These are phyloP conservation scores for Apostichopus leukothele DNA, from an alignment of 53 echinoderm and acorn worm genomes.

Conservation along the genomic window DNA sequence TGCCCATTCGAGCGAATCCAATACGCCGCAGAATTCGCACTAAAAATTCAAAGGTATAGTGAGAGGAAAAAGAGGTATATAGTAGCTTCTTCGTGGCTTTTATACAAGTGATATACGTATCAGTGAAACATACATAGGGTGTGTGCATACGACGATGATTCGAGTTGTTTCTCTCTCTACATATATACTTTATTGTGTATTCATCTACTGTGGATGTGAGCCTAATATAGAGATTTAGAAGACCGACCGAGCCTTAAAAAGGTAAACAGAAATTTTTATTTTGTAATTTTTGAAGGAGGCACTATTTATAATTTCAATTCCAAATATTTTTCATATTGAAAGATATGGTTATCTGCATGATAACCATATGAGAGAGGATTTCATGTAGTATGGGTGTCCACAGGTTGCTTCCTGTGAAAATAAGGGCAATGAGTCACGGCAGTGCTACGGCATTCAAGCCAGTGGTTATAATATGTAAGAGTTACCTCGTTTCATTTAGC, in stretches of 20 bases:
- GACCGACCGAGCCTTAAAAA: not conserved
- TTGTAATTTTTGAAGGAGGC: too few relatives aligned
- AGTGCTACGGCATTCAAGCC: too few relatives aligned
- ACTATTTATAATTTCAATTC: too few relatives aligned
- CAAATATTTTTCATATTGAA: too few relatives aligned
- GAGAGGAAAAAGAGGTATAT: not conserved
- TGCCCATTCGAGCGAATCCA: constrained; percentile 35
- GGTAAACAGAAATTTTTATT: not conserved
- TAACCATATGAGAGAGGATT: not conserved
- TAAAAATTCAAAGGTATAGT: constrained; percentile 29
- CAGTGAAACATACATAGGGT: not conserved
- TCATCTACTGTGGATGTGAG: not conserved
- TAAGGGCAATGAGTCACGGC: not conserved
- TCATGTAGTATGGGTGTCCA: not conserved
- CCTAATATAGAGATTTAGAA: not conserved
- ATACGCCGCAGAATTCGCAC: constrained; percentile 23
- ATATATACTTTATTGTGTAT: not conserved
- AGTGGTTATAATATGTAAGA: too few relatives aligned
- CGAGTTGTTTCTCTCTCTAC: not conserved
- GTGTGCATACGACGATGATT: not conserved
- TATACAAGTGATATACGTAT: not conserved
- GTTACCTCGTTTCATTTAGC: too few relatives aligned
- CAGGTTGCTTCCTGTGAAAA: not conserved
- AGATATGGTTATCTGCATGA: not conserved
- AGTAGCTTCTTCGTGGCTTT: not conserved